Percentiles rank a stretch among this genome's conserved stretches.
These are phyloP conservation scores for Vidua chalybeata DNA, from an alignment of 2,113 vertebrate genomes.

Conservation along the genomic window DNA sequence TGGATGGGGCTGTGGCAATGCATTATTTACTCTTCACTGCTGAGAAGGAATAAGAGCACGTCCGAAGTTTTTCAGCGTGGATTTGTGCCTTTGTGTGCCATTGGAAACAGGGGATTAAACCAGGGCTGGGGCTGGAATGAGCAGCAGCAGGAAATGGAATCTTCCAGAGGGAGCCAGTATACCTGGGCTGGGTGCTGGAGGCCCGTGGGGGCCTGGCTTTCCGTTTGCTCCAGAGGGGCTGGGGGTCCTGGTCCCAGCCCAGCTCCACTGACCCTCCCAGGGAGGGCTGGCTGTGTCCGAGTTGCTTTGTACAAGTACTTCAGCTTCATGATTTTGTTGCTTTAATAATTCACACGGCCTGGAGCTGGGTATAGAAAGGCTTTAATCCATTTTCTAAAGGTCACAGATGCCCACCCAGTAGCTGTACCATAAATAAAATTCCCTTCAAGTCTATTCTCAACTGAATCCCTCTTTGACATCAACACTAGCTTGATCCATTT, in stretches of 20 bases:
- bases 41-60: background rate
- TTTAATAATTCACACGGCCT: constrained; percentile 8
- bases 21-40: background rate
- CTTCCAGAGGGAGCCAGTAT: background rate
- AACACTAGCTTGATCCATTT: background rate
- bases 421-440: background rate
- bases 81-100: background rate
- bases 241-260: background rate
- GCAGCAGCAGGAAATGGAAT: background rate
- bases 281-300: background rate
- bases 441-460: background rate
- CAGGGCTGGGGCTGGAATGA: background rate
- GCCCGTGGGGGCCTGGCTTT: background rate
- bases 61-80: background rate
- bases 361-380: background rate
- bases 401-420: background rate
- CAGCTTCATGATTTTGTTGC: background rate
- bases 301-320: background rate
- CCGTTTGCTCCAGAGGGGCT: too few relatives aligned
- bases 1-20: background rate
- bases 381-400: constrained; percentile 47
- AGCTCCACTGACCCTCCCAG: background rate
- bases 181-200: background rate
- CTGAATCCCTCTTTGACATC: background rate
- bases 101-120: background rate